Base-by-base conservation (phyloP, 2,113 vertebrate species). In the Syrmaticus mikado region DNA sequence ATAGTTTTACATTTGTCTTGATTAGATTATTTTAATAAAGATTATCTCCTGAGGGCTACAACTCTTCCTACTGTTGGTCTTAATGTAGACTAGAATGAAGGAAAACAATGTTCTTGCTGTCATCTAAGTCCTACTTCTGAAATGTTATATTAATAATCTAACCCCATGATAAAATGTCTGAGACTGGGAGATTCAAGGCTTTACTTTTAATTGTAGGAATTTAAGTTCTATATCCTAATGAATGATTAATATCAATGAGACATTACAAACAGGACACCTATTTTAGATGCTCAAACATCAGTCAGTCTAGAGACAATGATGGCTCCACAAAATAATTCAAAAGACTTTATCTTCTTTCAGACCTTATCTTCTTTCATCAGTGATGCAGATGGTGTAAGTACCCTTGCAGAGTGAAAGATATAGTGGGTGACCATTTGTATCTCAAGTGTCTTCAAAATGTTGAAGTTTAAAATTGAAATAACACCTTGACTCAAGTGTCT, bases 1-100 rank as follows among this genome's bases (percentile, higher is more conserved):
- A 93, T 28, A 86, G 18, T 43, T 74, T 87, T 89, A 10, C 85
- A 13, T 70, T 20, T 92, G 30, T 85, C 60, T 87, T 90, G 55
- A 71, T 93, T 80, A 85, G 13, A 64, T 71, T 73, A 76, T 64
- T 87, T 55, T 50, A 12, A 66, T 62, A 87, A 87, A 80, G 19
- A 80, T 61, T 76, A 43, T 27, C 8, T 93, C 55, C 60, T 87
- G 60, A 80, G 60, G 60, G 25, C 30, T 19, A 15, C 68, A 90
- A 12, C 11, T 82, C 58, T 93, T 48, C 25, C 58, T 41, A 28
- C 8, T 53, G 25, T 66, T 70, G 27, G 28, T 65, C 2, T 2
- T 82, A 84, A 52, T 45, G 28, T 76, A 86, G 68, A 67, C 30
- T 30, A 83, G 25, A 79, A 87, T 45, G 38, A 82, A 80, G 67